Evolutionary conservation across 2,797 vertebrate species (phyloP), one percentile per base, ranked within the genome.

Genomic region (Argyrosomus regius): DNA sequence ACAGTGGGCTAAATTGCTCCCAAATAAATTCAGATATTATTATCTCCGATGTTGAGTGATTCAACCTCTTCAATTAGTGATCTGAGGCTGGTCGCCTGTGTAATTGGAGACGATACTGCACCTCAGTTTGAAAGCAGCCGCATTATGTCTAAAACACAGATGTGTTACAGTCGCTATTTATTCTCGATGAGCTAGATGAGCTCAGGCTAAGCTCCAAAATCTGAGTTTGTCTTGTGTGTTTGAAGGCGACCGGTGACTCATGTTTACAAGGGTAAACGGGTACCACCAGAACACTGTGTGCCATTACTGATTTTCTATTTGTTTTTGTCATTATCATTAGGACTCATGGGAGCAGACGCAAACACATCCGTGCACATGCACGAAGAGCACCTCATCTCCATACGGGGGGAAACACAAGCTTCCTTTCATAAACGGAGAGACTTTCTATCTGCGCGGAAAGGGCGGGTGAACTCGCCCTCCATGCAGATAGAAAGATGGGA

Each of bases 31-130:
- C 79, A 59, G 69, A 90, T 75, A 82, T 67, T 84, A 86, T 83
- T 78, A 85, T 87, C 67, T 49, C 60, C 5, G 4, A 62, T 81
- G 87, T 84, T 89, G 88, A 88, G 82, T 78, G 84, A 90, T 91
- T 87, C 85, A 85, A 87, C 88, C 91, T 85, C 80, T 86, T 86
- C 83, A 93, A 89, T 95, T 89, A 91, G 81, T 48, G 60, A 82
- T 85, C 69, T 56, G 64, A 87, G 75, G 83, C 73, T 75, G 84
- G 63, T 79, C 72, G 67, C 43, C 69, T 75, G 83, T 82, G 84
- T 85, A 89, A 91, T 90, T 88, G 76, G 87, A 88, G 71, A 75
- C 66, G 72, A 86, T 73, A 49, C 63, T 65, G 60, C 69, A 62
- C 35, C 58, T 54, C 13, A 28, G 35, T 81, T 83, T 83, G 80